Percentiles rank a stretch among this genome's conserved stretches.
Evolutionary conservation across 2,797 vertebrate species (phyloP).

Genomic region (Sarcophilus harrisii): DNA sequence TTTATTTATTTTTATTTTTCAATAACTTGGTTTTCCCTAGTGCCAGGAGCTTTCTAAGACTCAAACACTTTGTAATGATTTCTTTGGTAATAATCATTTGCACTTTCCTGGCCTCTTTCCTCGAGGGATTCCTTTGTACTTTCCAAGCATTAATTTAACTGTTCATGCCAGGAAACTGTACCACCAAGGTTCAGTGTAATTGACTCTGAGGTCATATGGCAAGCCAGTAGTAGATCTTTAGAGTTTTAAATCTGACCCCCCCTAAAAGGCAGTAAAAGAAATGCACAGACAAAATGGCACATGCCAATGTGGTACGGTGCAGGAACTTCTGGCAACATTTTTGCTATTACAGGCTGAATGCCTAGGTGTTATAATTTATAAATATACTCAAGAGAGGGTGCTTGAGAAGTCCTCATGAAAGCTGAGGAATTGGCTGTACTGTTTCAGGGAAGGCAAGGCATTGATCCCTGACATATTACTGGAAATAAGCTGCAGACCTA

Average conservation of each 20-base stretch:
- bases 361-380: background rate
- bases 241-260: background rate
- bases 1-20: slow-evolving; percentile 75
- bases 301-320: background rate
- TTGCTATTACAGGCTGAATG: background rate
- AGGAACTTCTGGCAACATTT: slow-evolving; percentile 24
- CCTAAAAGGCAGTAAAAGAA: background rate
- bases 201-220: background rate
- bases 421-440: background rate
- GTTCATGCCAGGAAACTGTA: background rate
- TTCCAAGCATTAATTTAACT: slow-evolving; percentile 22
- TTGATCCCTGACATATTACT: slow-evolving; percentile 34
- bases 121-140: slow-evolving; percentile 31
- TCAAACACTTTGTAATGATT: slow-evolving; percentile 37
- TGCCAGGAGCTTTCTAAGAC: slow-evolving; percentile 58
- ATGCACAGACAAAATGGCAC: background rate
- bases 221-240: slow-evolving; percentile 9
- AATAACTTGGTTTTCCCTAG: slow-evolving; percentile 68
- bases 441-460: background rate
- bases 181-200: background rate
- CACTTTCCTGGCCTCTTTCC: slow-evolving; percentile 24
- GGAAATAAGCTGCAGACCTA: slow-evolving; percentile 20
- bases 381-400: background rate
- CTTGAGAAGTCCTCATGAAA: background rate
- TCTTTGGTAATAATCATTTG: slow-evolving; percentile 57